These are phyloP conservation scores for Habropoda laboriosa DNA, from an alignment of 1,140 invertebrate genomes.

Conservation along the genomic window DNA sequence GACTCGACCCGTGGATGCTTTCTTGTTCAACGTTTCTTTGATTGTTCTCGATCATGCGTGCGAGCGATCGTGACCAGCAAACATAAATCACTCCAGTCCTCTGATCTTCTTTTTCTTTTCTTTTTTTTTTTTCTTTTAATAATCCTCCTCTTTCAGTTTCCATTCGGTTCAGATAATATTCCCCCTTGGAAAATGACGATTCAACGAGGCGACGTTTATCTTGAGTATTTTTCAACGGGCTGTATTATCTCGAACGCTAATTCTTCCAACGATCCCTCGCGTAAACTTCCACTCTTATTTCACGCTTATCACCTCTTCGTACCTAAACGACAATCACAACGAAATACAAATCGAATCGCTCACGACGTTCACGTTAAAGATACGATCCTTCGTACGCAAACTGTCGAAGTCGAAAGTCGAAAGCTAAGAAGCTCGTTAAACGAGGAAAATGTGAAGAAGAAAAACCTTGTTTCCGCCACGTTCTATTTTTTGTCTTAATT, in stretches of 20 bases:
- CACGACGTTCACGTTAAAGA: not conserved
- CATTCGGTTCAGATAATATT: constrained; percentile 17
- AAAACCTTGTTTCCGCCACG: not conserved
- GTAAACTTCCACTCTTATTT: too few relatives aligned
- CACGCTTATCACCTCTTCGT: not conserved
- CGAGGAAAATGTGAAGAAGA: too few relatives aligned
- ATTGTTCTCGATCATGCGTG: constrained; percentile 17
- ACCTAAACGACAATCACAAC: too few relatives aligned
- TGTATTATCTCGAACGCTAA: constrained; percentile 7
- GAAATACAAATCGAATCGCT: not conserved
- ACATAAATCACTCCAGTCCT: too few relatives aligned
- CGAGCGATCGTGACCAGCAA: constrained; percentile 18
- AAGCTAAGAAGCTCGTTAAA: not conserved
- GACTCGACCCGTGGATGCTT: constrained; percentile 34
- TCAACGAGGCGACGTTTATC: too few relatives aligned
- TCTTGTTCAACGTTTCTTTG: not conserved
- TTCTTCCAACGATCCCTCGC: not conserved
- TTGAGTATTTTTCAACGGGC: too few relatives aligned
- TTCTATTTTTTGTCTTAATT: not conserved
- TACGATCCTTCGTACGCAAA: constrained; percentile 2
- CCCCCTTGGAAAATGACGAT: not conserved
- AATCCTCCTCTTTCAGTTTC: too few relatives aligned
- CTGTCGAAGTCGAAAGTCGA: constrained; percentile 34
- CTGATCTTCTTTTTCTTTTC: not conserved
- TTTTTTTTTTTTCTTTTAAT: not conserved